These are phyloP conservation scores for Axinella damicornis DNA, from an alignment of 37 sponge, comb jelly and placozoan genomes.

Conservation along the genomic window DNA sequence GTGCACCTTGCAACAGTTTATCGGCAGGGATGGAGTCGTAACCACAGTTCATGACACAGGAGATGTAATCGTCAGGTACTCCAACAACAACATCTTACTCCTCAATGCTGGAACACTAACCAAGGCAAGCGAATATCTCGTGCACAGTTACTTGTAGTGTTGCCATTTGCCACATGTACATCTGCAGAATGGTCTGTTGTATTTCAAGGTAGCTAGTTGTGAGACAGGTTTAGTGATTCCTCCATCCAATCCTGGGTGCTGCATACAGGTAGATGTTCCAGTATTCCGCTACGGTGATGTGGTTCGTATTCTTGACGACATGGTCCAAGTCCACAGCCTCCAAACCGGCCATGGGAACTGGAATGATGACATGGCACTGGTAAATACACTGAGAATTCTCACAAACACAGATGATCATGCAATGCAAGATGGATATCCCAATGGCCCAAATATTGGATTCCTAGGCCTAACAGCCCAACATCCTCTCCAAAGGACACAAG, in stretches of 20 bases:
- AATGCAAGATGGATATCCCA: no score
- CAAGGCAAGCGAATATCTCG: neutral
- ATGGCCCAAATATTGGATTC: no score
- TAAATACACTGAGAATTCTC: neutral
- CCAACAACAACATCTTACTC: neutral
- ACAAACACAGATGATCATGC: no score
- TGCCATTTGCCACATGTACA: no score
- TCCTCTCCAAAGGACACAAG: no score
- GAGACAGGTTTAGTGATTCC: no score
- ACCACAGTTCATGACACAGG: neutral
- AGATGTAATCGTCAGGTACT: conserved; percentile 14
- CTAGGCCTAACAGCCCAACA: no score
- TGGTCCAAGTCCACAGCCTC: conserved; percentile 11
- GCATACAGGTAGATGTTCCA: neutral
- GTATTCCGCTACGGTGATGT: conserved; percentile 51
- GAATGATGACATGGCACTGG: conserved; percentile 60
- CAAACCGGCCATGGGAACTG: conserved; percentile 71
- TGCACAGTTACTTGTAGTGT: no score
- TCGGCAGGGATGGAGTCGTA: neutral
- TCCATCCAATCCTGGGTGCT: no score
- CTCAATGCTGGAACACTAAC: conserved; percentile 2
- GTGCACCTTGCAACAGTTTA: conserved; percentile 10
- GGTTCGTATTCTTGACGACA: conserved; percentile 38
- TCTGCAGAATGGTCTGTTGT: no score
- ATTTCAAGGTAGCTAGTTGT: no score